A percentile compares a stretch with the other conserved stretches of the same genome.
Conservation (phyloP, 2,113 vertebrate genomes). For the Choloepus hoffmanni region DNA sequence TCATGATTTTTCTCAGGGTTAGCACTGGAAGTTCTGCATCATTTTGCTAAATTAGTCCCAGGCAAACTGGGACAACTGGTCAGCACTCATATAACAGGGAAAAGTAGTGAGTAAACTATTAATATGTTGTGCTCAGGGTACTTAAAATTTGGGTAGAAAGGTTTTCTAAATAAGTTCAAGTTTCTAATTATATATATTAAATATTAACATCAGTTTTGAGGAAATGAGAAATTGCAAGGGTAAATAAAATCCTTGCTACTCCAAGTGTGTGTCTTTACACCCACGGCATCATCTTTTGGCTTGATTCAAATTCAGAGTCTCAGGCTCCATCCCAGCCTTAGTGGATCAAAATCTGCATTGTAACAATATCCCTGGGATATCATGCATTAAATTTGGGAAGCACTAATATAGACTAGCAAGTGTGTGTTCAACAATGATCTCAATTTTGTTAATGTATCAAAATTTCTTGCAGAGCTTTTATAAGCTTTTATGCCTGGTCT, state of each 20-base stretch:
- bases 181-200: background rate
- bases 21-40: background rate
- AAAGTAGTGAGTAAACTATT: background rate
- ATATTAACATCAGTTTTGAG: background rate
- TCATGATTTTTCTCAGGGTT: background rate
- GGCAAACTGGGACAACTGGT: background rate
- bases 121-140: background rate
- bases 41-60: background rate
- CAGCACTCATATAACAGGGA: background rate
- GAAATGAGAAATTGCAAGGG: constrained; percentile 5
- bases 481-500: background rate
- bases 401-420: background rate
- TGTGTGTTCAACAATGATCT: background rate
- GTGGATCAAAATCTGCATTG: background rate
- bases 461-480: background rate
- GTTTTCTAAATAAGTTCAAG: background rate
- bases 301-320: background rate
- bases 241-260: constrained; percentile 20
- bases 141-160: background rate
- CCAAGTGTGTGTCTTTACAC: background rate
- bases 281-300: background rate
- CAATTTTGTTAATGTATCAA: background rate
- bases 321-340: background rate
- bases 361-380: background rate
- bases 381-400: background rate